phyloP scores from a whole-genome alignment of 2,113 vertebrate species.

The Arothron firmamentum region DNA sequence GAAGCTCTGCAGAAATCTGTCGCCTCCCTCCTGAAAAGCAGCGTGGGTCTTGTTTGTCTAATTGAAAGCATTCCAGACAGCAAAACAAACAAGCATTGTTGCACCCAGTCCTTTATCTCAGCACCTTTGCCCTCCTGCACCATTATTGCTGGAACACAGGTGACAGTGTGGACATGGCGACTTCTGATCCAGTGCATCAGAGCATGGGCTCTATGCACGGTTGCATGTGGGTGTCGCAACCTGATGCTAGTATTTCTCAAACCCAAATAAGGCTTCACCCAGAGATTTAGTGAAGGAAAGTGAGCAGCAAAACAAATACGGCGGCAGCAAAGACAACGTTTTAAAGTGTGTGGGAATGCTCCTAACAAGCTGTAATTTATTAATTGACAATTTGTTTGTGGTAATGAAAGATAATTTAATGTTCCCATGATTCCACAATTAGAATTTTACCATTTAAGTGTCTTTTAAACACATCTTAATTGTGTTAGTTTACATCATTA shows the following conservation, averaged over 20 bases:
- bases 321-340: not conserved
- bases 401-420: slow-evolving; percentile 33
- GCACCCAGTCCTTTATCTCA: slow-evolving; percentile 28
- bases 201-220: slow-evolving; percentile 1
- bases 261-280: not conserved
- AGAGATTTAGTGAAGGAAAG: too few relatives aligned
- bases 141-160: slow-evolving; percentile 7
- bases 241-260: slow-evolving; percentile 11
- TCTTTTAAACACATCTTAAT: too few relatives aligned
- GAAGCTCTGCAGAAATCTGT: slow-evolving; percentile 32
- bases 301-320: not conserved
- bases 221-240: not conserved
- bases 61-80: slow-evolving; percentile 53
- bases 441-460: not conserved
- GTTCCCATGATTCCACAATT: too few relatives aligned
- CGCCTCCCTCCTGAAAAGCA: slow-evolving; percentile 42
- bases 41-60: slow-evolving; percentile 60
- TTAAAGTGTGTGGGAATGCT: too few relatives aligned
- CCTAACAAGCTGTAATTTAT: slow-evolving; percentile 17
- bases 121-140: slow-evolving; percentile 8
- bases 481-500: too few relatives aligned
- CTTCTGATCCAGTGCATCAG: too few relatives aligned
- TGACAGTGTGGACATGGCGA: too few relatives aligned
- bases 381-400: slow-evolving; percentile 39
- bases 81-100: slow-evolving; percentile 43